These are phyloP conservation scores for Anodontia alba DNA, from an alignment of 2,888 invertebrate species.

Conservation along the genomic window DNA sequence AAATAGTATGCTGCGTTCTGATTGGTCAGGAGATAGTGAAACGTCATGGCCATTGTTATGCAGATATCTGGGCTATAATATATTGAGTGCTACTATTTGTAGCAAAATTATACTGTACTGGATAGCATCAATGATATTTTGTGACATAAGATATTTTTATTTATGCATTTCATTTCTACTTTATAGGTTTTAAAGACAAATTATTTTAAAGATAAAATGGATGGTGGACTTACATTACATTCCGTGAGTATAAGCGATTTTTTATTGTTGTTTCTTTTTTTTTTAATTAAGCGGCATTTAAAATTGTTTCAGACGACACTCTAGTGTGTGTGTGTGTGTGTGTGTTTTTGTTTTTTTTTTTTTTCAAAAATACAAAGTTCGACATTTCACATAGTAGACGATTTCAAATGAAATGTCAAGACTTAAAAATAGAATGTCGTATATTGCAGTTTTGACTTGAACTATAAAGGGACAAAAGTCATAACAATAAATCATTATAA, in stretches of 20 bases:
- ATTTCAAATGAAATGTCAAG: too few relatives aligned
- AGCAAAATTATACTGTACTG: background rate
- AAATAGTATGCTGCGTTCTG: background rate
- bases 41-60: conserved; percentile 15
- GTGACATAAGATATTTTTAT: background rate
- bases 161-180: background rate
- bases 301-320: too few relatives aligned
- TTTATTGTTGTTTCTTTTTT: too few relatives aligned
- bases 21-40: background rate
- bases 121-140: background rate
- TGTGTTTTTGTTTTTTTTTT: too few relatives aligned
- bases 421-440: too few relatives aligned
- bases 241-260: conserved; percentile 1
- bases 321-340: too few relatives aligned
- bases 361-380: too few relatives aligned
- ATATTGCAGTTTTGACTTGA: too few relatives aligned
- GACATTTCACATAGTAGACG: too few relatives aligned
- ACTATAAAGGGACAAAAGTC: too few relatives aligned
- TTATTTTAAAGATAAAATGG: background rate
- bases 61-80: background rate
- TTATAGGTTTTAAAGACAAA: background rate
- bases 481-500: too few relatives aligned
- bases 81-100: background rate
- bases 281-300: too few relatives aligned
- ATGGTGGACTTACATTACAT: background rate